Conservation (phyloP, 2,797 vertebrate species). For the Antennarius maculatus region DNA sequence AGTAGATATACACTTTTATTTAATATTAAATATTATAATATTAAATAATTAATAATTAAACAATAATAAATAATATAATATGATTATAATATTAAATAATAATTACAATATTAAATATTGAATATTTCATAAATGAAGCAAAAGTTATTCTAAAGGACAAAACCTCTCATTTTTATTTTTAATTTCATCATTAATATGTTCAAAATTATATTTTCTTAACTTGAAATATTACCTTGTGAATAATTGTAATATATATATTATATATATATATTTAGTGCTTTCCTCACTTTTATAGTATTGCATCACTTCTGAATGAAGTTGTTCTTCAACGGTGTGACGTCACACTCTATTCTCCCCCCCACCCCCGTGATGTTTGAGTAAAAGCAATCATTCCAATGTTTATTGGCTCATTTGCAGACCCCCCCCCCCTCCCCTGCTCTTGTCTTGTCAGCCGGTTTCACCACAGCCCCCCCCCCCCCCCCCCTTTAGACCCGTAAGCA, state of each 20-base stretch:
- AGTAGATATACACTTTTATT: not conserved
- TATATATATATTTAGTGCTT: not conserved
- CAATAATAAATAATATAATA: too few species aligned
- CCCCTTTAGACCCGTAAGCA: conserved; percentile 3
- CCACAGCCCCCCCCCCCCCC: conserved; percentile 7
- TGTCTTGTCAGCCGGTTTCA: conserved; percentile 11
- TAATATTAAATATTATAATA: too few species aligned
- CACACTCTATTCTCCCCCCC: too few species aligned
- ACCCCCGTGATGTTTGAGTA: too few species aligned
- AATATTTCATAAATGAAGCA: conserved; percentile 21
- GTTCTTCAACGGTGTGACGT: too few species aligned
- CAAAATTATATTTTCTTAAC: not conserved
- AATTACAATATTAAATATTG: too few species aligned
- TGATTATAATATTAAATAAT: too few species aligned
- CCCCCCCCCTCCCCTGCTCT: not conserved
- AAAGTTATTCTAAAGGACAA: not conserved
- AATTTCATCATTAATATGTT: not conserved
- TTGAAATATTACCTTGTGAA: not conserved
- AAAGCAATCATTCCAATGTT: conserved; percentile 1
- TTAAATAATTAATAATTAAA: too few species aligned
- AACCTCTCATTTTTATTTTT: not conserved
- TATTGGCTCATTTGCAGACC: not conserved
- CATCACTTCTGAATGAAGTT: conserved; percentile 22
- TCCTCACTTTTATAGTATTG: not conserved
- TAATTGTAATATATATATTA: not conserved